A percentile compares a stretch with the other conserved stretches of the same genome.
Evolutionary conservation across 2,113 vertebrate genomes (phyloP).

Genomic region (Mastomys natalensis): DNA sequence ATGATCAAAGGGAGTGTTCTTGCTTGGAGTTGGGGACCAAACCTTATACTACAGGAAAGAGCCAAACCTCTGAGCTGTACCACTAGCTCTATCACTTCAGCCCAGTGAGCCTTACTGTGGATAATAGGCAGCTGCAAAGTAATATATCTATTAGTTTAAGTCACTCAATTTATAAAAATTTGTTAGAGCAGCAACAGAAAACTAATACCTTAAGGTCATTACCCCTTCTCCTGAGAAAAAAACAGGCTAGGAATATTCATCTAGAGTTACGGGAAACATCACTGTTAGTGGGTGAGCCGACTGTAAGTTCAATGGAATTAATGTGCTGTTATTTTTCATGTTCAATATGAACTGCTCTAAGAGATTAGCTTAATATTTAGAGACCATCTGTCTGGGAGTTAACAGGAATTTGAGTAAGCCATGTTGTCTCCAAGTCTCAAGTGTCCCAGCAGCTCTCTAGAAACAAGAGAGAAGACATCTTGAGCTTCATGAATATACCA

Average conservation of each 20-base stretch:
- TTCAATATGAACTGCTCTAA: background rate
- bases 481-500: background rate
- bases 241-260: background rate
- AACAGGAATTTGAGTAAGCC: background rate
- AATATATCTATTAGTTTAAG: background rate
- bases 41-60: background rate
- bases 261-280: background rate
- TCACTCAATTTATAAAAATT: background rate
- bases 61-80: background rate
- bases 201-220: background rate
- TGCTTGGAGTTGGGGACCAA: background rate
- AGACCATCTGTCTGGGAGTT: background rate
- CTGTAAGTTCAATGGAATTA: background rate
- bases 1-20: background rate
- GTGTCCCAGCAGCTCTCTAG: background rate
- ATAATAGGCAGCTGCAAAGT: background rate
- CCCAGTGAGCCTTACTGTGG: background rate
- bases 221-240: background rate
- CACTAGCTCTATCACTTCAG: background rate
- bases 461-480: background rate
- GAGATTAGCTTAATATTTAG: background rate
- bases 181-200: slow-evolving; percentile 23
- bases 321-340: background rate
- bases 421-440: background rate
- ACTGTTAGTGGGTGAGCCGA: background rate